Evolutionary conservation across 2,797 vertebrate genomes (phyloP), one percentile per base, ranked within the genome.

Genomic region (Anas acuta): DNA sequence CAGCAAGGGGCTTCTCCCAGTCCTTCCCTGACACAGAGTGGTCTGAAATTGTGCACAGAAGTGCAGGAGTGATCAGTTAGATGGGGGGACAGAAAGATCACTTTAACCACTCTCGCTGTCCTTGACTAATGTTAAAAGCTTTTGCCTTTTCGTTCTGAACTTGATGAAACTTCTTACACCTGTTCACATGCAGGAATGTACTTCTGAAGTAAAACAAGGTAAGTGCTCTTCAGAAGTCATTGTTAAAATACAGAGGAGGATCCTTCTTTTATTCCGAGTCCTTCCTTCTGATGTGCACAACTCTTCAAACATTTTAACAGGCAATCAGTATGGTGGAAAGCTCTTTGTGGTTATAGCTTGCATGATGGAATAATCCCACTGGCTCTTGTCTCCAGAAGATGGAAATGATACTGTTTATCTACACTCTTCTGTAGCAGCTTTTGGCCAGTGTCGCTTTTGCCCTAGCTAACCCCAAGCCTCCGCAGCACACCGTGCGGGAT

Each of bases 241-340:
- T 83, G 64, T 72, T 91, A 96, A 94, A 95, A 91, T 47, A 85
- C 57, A 84, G 91, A 92, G 88, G 88, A 92, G 71, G 88, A 72
- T 91, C 88, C 33, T 73, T 87, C 83, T 90, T 94, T 89, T 71
- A 67, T 92, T 74, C 77, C 7, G 32, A 78, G 51, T 25, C 32
- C 8, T 92, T 87, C 41, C 81, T 92, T 97, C 67, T 84, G 72
- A 88, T 74, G 70, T 80, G 74, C 58, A 33, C 45, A 86, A 37
- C n/a, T 20, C 67, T 89, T 73, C 65, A 73, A 85, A 45, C 57
- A 43, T 57, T 96, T 66, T 81, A 87, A 51, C 37, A 45, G 32
- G 25, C 66, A 89, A 81, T 84, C 3, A 7, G 30, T 66, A 16
- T 62, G 57, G 30, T 81, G 75, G 69, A 78, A 95, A 78, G 13